These are phyloP conservation scores for Lordiphosa stackelbergi DNA, from an alignment of 1,140 invertebrate genomes.

Conservation along the genomic window DNA sequence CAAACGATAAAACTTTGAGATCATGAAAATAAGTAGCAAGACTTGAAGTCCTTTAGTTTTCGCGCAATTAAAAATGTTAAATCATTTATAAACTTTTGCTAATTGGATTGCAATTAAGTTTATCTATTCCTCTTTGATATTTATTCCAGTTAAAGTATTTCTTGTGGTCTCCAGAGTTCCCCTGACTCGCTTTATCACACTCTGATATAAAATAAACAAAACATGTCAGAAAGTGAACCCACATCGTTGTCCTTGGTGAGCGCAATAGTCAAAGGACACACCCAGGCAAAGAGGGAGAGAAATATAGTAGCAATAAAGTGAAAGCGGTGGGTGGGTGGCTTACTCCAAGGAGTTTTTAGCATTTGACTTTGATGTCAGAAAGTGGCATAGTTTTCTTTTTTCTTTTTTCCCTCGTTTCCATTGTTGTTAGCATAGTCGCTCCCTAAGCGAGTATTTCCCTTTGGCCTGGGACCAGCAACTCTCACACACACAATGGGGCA, in stretches of 20 bases:
- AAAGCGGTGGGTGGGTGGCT: constrained; percentile 38
- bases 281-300: constrained; percentile 5
- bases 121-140: constrained; percentile 8
- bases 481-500: background rate
- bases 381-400: too few relatives aligned
- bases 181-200: constrained; percentile 43
- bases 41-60: too few relatives aligned
- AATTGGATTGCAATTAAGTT: background rate
- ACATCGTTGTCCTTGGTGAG: constrained; percentile 37
- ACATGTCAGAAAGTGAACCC: constrained; percentile 26
- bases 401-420: constrained; percentile 3
- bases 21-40: background rate
- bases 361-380: constrained; percentile 51
- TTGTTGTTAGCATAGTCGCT: constrained; percentile 37
- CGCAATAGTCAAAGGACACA: constrained; percentile 60
- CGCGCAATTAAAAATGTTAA: too few relatives aligned
- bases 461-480: background rate
- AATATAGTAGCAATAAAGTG: constrained; percentile 62
- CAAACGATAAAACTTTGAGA: too few relatives aligned
- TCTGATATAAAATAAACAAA: constrained; percentile 44
- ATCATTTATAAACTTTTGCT: background rate
- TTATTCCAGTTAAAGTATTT: constrained; percentile 21
- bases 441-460: constrained; percentile 30
- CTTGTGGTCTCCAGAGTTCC: constrained; percentile 5
- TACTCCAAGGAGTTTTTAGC: constrained; percentile 40